These are phyloP conservation scores for Agrypnus murinus DNA, from an alignment of 2,888 invertebrate species.

Conservation along the genomic window DNA sequence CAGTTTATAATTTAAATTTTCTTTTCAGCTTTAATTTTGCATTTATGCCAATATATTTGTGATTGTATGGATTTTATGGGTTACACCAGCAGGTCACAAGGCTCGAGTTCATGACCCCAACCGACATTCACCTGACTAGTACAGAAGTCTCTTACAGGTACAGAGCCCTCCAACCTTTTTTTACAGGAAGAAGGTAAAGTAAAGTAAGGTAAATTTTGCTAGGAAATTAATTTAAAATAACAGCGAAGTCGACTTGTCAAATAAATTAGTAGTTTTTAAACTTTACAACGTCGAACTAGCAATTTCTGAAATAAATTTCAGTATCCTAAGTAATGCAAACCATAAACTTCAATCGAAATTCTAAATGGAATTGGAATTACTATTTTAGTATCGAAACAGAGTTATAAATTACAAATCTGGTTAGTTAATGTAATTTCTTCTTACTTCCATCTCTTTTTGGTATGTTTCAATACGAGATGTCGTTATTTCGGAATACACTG, in stretches of 20 bases:
- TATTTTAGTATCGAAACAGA: constrained; percentile 9
- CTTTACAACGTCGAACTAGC: constrained; percentile 5
- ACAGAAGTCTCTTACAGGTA: constrained; percentile 49
- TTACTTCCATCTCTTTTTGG: neutral
- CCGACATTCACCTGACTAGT: constrained; percentile 62
- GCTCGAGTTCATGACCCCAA: constrained; percentile 64
- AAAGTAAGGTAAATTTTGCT: no score
- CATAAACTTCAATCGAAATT: constrained; percentile 23
- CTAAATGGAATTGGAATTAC: constrained; percentile 17
- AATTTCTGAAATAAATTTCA: constrained; percentile 12
- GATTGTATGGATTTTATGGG: constrained; percentile 63
- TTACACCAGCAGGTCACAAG: constrained; percentile 61
- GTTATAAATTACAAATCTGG: constrained; percentile 23
- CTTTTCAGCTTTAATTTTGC: constrained; percentile 10
- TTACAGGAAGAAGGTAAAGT: no score
- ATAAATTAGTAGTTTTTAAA: constrained; percentile 11
- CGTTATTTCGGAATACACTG: constrained; percentile 5
- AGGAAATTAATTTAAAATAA: neutral
- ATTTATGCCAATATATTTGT: constrained; percentile 49
- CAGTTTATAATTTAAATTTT: constrained; percentile 32
- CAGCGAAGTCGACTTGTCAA: constrained; percentile 7
- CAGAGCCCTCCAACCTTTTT: neutral
- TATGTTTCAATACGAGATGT: neutral
- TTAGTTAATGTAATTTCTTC: constrained; percentile 9
- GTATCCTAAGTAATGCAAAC: neutral